Conservation (phyloP, 1,140 invertebrate genomes). For the Papilio machaon region DNA sequence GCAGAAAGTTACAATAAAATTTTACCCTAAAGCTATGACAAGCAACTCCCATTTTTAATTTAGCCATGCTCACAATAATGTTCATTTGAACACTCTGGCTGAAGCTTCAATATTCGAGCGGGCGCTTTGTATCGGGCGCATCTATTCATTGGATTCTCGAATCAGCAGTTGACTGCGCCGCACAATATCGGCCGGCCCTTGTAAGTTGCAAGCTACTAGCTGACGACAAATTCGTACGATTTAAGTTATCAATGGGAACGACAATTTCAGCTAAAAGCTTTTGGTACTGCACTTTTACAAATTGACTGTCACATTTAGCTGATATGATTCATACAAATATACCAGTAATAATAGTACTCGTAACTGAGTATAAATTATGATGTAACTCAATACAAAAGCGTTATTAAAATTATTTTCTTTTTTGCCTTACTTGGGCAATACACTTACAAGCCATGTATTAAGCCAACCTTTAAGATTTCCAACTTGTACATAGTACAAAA, state of each 20-base stretch:
- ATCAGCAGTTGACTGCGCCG: constrained; percentile 19
- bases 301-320: constrained; percentile 18
- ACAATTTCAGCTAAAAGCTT: constrained; percentile 26
- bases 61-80: constrained; percentile 1
- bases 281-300: constrained; percentile 17
- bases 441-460: too few relatives aligned
- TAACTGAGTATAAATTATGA: not conserved
- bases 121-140: constrained; percentile 20
- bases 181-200: constrained; percentile 23
- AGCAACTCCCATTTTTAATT: constrained; percentile 1
- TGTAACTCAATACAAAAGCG: not conserved
- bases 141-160: constrained; percentile 25
- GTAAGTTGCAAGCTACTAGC: constrained; percentile 19
- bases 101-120: constrained; percentile 16
- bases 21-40: not conserved
- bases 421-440: not conserved
- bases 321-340: not conserved
- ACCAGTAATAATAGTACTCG: not conserved
- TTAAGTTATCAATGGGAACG: constrained; percentile 1
- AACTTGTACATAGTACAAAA: not conserved
- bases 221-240: constrained; percentile 30
- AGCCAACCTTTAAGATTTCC: not conserved
- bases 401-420: not conserved
- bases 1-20: not conserved
- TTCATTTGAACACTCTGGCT: constrained; percentile 14